A percentile compares a stretch with the other conserved stretches of the same genome.
Conservation (phyloP, 2,888 invertebrate genomes). For the Habroteleia sp. region DNA sequence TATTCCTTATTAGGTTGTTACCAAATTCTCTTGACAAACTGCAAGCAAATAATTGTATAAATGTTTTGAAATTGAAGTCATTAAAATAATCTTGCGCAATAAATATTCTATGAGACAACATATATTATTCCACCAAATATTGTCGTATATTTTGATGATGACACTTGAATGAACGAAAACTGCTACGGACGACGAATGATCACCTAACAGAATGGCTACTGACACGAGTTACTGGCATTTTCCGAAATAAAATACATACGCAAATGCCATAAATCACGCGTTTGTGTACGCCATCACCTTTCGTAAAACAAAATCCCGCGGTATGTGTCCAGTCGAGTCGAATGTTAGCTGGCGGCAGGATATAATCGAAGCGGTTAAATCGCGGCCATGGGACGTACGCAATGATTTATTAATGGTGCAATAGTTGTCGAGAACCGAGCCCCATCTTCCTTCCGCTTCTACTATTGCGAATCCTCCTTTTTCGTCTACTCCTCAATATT, state of each 20-base stretch:
- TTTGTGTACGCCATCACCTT: conserved; percentile 60
- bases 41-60: no score
- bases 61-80: conserved; percentile 5
- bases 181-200: conserved; percentile 40
- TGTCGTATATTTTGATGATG: conserved; percentile 42
- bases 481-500: conserved; percentile 46
- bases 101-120: conserved; percentile 12
- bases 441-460: conserved; percentile 51
- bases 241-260: conserved; percentile 55
- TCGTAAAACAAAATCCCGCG: conserved; percentile 63
- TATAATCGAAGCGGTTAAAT: conserved; percentile 67
- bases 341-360: conserved; percentile 55
- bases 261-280: conserved; percentile 53
- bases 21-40: no score
- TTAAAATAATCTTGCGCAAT: conserved; percentile 13
- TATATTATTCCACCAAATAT: conserved; percentile 28
- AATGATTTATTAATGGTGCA: conserved; percentile 67
- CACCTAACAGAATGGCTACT: conserved; percentile 54
- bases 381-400: conserved; percentile 63
- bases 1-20: no score
- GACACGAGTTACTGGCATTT: conserved; percentile 53
- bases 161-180: conserved; percentile 50
- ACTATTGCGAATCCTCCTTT: conserved; percentile 35
- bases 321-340: conserved; percentile 53
- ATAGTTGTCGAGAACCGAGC: conserved; percentile 34